phyloP scores from a whole-genome alignment of 2,888 invertebrate species.

The Trisateles emortualis region DNA sequence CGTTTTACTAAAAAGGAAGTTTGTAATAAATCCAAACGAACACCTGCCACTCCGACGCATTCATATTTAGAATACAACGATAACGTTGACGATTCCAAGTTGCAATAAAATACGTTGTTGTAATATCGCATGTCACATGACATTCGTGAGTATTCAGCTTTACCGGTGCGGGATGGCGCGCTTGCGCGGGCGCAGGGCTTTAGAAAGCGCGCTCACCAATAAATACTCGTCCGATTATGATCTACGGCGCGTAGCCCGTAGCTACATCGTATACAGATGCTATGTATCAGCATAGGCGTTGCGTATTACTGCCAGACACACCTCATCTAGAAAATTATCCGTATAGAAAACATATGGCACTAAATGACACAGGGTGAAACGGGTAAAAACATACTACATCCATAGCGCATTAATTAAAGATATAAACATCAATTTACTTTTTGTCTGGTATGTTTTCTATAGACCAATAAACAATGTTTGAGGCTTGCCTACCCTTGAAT shows the following conservation, averaged over 20 bases:
- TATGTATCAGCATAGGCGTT: slow-evolving; percentile 26
- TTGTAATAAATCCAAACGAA: slow-evolving; percentile 58
- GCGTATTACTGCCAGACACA: slow-evolving; percentile 10
- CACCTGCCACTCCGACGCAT: slow-evolving; percentile 62
- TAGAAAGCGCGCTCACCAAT: slow-evolving; percentile 82
- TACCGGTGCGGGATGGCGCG: slow-evolving; percentile 33
- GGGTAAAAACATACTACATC: background rate
- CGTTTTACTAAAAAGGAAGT: slow-evolving; percentile 47
- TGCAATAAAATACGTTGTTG: slow-evolving; percentile 57
- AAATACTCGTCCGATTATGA: slow-evolving; percentile 85
- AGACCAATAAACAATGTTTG: slow-evolving; percentile 36
- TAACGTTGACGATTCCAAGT: slow-evolving; percentile 54
- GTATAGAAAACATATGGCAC: background rate
- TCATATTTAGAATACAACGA: slow-evolving; percentile 48
- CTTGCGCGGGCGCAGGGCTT: slow-evolving; percentile 37
- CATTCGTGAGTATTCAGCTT: slow-evolving; percentile 69
- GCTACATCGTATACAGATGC: slow-evolving; percentile 64
- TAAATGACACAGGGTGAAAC: background rate
- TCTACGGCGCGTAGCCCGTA: slow-evolving; percentile 85
- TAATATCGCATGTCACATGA: slow-evolving; percentile 73
- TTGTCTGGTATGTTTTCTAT: slow-evolving; percentile 29
- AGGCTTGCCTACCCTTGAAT: slow-evolving; percentile 43
- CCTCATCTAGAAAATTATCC: slow-evolving; percentile 8
- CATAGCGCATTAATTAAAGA: slow-evolving; percentile 2
- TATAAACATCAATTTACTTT: slow-evolving; percentile 20